Conservation (phyloP, 2,888 invertebrate species). For the Orchesella flavescens region DNA sequence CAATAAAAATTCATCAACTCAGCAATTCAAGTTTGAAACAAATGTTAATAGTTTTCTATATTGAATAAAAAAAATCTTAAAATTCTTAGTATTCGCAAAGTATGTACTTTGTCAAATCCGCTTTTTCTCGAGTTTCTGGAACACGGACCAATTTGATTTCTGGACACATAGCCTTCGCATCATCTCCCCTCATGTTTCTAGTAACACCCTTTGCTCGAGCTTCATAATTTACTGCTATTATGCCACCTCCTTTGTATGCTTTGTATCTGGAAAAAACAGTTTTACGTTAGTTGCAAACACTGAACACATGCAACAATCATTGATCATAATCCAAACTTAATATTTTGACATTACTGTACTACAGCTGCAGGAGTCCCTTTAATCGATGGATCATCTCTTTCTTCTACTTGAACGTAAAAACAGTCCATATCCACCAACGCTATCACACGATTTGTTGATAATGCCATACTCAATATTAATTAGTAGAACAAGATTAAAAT, state of each 20-base stretch:
- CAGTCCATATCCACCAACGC: slow-evolving; percentile 98
- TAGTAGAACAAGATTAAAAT: too few species aligned
- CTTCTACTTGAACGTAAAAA: slow-evolving; percentile 99
- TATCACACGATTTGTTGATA: slow-evolving; percentile 78
- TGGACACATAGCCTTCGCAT: slow-evolving; percentile 91
- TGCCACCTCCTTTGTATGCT: slow-evolving; percentile 92
- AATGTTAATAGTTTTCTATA: too few species aligned
- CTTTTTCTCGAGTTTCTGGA: slow-evolving; percentile 91
- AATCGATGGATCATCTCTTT: slow-evolving; percentile 86
- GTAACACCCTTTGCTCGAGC: slow-evolving; percentile 93
- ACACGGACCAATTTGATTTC: slow-evolving; percentile 88
- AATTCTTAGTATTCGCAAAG: slow-evolving; percentile 1
- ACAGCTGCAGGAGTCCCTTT: slow-evolving; percentile 94
- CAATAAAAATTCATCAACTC: slow-evolving; percentile 1
- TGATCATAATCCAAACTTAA: background rate
- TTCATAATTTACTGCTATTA: slow-evolving; percentile 97
- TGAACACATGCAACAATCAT: too few species aligned
- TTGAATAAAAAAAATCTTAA: slow-evolving; percentile 22
- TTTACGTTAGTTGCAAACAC: background rate
- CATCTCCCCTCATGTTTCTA: slow-evolving; percentile 91
- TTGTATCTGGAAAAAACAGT: slow-evolving; percentile 79
- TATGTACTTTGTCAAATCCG: slow-evolving; percentile 88
- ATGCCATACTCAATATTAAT: too few species aligned
- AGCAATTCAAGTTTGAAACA: too few species aligned
- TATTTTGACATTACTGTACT: slow-evolving; percentile 79